phyloP scores from a whole-genome alignment of 1,140 invertebrate species.

The Cylas formicarius region DNA sequence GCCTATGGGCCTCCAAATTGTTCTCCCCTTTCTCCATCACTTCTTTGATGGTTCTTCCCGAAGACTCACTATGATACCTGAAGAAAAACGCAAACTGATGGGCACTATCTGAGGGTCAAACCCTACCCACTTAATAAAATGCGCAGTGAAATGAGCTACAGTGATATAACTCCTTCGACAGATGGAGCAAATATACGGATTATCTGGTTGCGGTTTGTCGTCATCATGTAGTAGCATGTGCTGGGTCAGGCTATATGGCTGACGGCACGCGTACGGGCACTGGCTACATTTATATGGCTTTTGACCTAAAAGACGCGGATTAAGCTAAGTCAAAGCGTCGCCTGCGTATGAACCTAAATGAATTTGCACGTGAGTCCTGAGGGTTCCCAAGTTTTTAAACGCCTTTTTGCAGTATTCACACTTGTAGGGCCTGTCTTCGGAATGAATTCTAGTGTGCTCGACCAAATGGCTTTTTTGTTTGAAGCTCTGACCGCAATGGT shows the following conservation, averaged over 20 bases:
- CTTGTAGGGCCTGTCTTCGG: conserved; percentile 34
- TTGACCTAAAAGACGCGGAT: conserved; percentile 2
- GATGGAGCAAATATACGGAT: conserved; percentile 1
- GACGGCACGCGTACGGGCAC: conserved; percentile 5
- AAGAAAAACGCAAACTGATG: no score
- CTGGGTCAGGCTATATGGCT: conserved; percentile 7
- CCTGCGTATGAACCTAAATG: conserved; percentile 25
- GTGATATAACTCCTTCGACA: conserved; percentile 5
- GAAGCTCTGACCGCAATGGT: conserved; percentile 27
- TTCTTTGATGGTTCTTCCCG: no score
- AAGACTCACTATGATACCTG: no score
- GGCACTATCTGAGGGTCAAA: no score
- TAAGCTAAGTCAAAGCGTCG: not conserved
- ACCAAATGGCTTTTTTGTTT: conserved; percentile 32
- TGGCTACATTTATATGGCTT: conserved; percentile 14
- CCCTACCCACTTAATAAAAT: no score
- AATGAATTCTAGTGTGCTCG: conserved; percentile 35
- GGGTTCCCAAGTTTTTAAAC: conserved; percentile 28
- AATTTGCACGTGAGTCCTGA: conserved; percentile 31
- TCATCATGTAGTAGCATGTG: conserved; percentile 9
- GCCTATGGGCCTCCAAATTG: no score
- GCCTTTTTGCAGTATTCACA: conserved; percentile 33
- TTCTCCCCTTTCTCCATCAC: no score
- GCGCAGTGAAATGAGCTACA: conserved; percentile 5
- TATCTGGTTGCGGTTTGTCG: conserved; percentile 5